A percentile compares a stretch with the other conserved stretches of the same genome.
phyloP scores from a whole-genome alignment of 2,797 vertebrate species.

The Chrysolophus pictus region DNA sequence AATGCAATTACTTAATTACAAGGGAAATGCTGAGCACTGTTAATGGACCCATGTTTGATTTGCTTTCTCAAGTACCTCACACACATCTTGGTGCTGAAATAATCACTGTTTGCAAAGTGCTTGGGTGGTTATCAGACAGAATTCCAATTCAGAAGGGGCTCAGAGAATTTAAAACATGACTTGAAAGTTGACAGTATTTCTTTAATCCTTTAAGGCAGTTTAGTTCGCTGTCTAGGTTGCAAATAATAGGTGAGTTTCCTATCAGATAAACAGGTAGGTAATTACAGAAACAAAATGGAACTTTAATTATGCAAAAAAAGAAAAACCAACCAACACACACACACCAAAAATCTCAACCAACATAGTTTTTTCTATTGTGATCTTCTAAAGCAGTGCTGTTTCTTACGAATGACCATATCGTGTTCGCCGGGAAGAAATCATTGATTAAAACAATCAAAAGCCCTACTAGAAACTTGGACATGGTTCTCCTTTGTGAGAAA shows the following conservation, averaged over 20 bases:
- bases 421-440: slow-evolving; percentile 25
- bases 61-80: not conserved
- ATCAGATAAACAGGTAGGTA: slow-evolving; percentile 49
- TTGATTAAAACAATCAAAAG: slow-evolving; percentile 53
- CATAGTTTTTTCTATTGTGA: slow-evolving; percentile 37
- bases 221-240: slow-evolving; percentile 9
- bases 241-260: not conserved
- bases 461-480: not conserved
- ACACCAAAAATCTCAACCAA: not conserved
- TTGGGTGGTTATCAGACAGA: not conserved
- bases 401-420: slow-evolving; percentile 37
- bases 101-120: not conserved
- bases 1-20: not conserved
- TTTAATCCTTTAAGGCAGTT: slow-evolving; percentile 20
- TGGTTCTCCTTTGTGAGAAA: slow-evolving; percentile 18
- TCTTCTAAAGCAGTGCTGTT: slow-evolving; percentile 16
- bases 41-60: not conserved
- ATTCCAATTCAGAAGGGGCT: not conserved
- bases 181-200: not conserved
- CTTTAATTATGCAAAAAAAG: slow-evolving; percentile 29
- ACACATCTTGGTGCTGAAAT: not conserved
- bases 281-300: slow-evolving; percentile 50
- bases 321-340: not conserved
- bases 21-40: not conserved
- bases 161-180: not conserved